These are phyloP conservation scores for Larimichthys polyactis DNA, from an alignment of 2,113 vertebrate species.

Conservation along the genomic window DNA sequence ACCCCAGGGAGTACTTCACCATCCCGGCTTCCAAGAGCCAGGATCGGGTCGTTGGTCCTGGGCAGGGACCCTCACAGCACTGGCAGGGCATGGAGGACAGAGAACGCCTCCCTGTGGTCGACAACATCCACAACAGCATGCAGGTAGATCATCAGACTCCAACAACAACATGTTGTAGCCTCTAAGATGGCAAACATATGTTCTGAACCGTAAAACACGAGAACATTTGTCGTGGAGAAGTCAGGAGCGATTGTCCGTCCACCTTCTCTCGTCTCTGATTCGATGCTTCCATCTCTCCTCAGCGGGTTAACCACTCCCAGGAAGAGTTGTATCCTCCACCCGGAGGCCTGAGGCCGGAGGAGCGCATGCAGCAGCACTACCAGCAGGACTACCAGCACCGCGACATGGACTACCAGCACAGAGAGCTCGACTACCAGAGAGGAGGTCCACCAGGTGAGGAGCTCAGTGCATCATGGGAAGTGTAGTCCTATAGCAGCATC, in stretches of 20 bases:
- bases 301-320: conserved; percentile 92
- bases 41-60: conserved; percentile 89
- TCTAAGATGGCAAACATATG: too few relatives aligned
- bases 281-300: conserved; percentile 15
- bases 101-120: conserved; percentile 85
- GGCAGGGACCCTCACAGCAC: conserved; percentile 83
- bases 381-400: conserved; percentile 85
- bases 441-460: conserved; percentile 76
- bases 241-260: not conserved
- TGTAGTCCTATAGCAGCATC: too few relatives aligned
- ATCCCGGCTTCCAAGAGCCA: conserved; percentile 95
- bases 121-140: conserved; percentile 87
- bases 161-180: not conserved
- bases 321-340: conserved; percentile 90
- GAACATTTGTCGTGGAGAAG: not conserved
- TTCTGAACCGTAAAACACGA: not conserved
- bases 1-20: conserved; percentile 96
- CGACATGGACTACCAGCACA: conserved; percentile 83
- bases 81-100: conserved; percentile 92
- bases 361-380: conserved; percentile 83
- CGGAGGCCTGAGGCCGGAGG: conserved; percentile 86
- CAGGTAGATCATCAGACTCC: conserved; percentile 84
- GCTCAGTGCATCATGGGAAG: too few relatives aligned
- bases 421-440: conserved; percentile 84
- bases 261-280: not conserved